Base-by-base conservation (phyloP, 2,797 vertebrate species). In the Oreortyx pictus region DNA sequence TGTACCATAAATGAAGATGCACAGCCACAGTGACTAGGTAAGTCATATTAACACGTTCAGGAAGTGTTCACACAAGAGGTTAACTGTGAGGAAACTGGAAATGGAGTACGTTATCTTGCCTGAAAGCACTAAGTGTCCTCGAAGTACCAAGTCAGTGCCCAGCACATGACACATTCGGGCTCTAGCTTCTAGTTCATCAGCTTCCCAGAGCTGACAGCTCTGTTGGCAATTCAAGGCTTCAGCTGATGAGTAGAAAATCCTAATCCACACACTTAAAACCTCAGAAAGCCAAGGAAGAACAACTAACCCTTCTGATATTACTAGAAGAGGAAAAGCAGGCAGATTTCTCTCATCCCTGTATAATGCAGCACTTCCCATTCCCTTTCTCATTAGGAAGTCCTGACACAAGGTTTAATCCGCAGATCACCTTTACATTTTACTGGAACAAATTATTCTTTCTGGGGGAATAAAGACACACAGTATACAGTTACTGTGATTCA, bases 401-500 rank as follows among this genome's bases (percentile, higher is more conserved):
- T n/a, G 15, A 44, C 82, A 70, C 39, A 50, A 14, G 1, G 1
- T 59, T 86, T 73, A 31, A 47, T 24, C 57, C 61, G 27, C 44
- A 78, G 50, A 50, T 74, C 35, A 64, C 59, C 52, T 78, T 72
- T 23, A 11, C 5, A 35, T 50, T 33, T 52, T 25, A 18, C 72
- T 35, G 39, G 15, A 90, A 73, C 67, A 82, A 94, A 85, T 76
- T 35, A 71, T 82, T 89, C 7, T 68, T 88, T 85, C 52, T 66
- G 52, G 72, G 22, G 67, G 76, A 90, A 83, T 44, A 92, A 87
- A 94, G 94, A 78, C n/a, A 90, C 79, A 64, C 71, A 11, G 89
- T 92, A 94, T 93, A 92, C 70, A 76, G 49, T 68, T 95, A 84
- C 57, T 71, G 64, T 57, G 91, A 83, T 68, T 88, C 84, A 66